Evolutionary conservation across 2,113 vertebrate species (phyloP), one percentile per base, ranked within the genome.

Genomic region (Psittacula cyanocephala): DNA sequence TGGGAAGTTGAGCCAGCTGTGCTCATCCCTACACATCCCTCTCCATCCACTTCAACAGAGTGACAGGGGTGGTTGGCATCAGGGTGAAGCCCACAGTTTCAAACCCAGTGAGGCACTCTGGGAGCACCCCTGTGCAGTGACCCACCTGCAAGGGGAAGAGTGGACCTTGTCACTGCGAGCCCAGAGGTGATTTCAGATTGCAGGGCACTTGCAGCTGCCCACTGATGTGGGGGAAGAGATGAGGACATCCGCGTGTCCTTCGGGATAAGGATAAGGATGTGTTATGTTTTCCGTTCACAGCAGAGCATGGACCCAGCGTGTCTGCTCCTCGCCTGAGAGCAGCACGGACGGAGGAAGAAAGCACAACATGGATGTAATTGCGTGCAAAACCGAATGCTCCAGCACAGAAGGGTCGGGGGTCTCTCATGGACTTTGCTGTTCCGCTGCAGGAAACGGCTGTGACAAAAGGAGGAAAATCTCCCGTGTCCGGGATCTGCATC

Each of bases 401-500:
- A 7, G 3, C 0, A 0, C 5, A 9, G 39, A 41, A 60, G 7
- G 52, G 23, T 0, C 44, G 44, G 20, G 79, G 17, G 14, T 39
- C 7, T 74, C 29, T 43, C 6, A 33, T 23, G 29, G 17, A 14
- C 29, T 81, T 83, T 76, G 24, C 31, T 59, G 24, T 18, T 72
- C 63, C 0, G 1, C 25, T 68, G 17, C 17, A 60, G 83, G 53
- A 74, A 62, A 13, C 7, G 20, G 25, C 22, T 31, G 49, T 87
- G 29, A 4, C 5, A 11, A 37, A 65, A 88, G 13, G 31, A 59
- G 15, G 37, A 76, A 89, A 86, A 25, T 39, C 2, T 1, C 57
- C 57, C 10, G 1, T 9, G 15, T 52, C 17, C 2, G 4, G 33
- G 19, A 0, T 7, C 39, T 7, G 2, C 18, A 1, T 6, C 0